A percentile compares a stretch with the other conserved stretches of the same genome.
Evolutionary conservation across 2,113 vertebrate genomes (phyloP).

Genomic region (Pica pica): DNA sequence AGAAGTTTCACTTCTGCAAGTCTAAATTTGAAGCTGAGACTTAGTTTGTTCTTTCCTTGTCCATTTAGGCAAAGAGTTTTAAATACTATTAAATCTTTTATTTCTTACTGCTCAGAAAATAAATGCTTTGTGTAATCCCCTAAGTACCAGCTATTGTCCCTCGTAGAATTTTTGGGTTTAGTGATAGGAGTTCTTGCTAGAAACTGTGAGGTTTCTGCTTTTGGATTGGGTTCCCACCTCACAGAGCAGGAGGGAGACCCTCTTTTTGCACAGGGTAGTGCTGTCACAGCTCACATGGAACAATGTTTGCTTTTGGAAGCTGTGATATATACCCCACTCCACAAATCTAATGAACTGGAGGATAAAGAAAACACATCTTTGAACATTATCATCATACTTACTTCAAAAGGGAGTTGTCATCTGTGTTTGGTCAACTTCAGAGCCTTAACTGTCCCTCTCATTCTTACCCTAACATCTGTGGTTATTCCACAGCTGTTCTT

Average conservation of each 20-base stretch:
- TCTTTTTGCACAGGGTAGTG: neutral
- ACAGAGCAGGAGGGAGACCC: neutral
- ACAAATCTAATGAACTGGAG: neutral
- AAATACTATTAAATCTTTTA: neutral
- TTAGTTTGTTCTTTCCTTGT: neutral
- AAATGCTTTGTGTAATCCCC: neutral
- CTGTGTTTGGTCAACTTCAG: neutral
- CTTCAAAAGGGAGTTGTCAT: neutral
- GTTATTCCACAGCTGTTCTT: neutral
- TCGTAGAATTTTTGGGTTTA: neutral
- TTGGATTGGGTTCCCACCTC: neutral
- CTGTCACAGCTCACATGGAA: neutral
- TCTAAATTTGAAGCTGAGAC: neutral
- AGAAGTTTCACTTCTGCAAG: neutral
- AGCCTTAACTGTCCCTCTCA: neutral
- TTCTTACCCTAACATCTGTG: neutral
- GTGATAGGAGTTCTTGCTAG: neutral
- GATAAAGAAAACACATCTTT: neutral
- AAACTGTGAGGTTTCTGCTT: neutral
- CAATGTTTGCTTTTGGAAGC: neutral
- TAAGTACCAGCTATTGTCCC: neutral
- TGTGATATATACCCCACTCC: neutral
- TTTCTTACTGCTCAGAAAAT: neutral
- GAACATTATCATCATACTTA: neutral
- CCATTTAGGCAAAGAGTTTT: neutral